phyloP scores from a whole-genome alignment of 2,113 vertebrate genomes.

The Ammospiza caudacuta region DNA sequence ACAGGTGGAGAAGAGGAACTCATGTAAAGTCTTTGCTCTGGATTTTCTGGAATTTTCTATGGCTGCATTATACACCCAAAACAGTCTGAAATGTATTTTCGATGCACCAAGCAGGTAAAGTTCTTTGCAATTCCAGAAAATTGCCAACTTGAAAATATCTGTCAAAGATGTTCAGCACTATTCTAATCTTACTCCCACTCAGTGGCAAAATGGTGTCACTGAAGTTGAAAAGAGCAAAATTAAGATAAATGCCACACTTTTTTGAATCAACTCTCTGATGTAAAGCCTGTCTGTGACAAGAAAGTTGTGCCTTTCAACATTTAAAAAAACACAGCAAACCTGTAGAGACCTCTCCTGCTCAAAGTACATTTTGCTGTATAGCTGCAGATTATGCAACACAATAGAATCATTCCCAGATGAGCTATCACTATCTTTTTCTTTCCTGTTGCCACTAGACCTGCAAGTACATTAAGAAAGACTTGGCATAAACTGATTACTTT shows the following conservation, averaged over 20 bases:
- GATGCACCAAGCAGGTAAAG: background rate
- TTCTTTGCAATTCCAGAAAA: background rate
- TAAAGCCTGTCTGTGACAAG: background rate
- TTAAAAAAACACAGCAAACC: background rate
- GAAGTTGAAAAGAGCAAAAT: slow-evolving; percentile 2
- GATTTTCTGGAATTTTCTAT: background rate
- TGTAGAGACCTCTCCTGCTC: background rate
- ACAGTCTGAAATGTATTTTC: background rate
- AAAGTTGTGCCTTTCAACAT: background rate
- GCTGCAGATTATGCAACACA: background rate
- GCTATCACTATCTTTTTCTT: background rate
- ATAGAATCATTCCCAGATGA: slow-evolving; percentile 20
- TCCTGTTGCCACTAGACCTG: background rate
- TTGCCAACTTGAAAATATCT: background rate
- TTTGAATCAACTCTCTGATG: background rate
- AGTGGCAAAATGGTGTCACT: background rate
- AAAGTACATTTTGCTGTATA: background rate
- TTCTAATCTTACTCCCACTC: background rate
- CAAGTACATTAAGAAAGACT: background rate
- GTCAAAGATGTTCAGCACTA: background rate
- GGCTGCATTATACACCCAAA: background rate
- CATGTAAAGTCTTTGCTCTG: background rate
- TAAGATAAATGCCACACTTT: background rate
- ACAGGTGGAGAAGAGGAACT: background rate
- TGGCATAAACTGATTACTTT: slow-evolving; percentile 24